Evolutionary conservation across 2,797 vertebrate genomes (phyloP), one percentile per base, ranked within the genome.

Genomic region (Holocentrus rufus): DNA sequence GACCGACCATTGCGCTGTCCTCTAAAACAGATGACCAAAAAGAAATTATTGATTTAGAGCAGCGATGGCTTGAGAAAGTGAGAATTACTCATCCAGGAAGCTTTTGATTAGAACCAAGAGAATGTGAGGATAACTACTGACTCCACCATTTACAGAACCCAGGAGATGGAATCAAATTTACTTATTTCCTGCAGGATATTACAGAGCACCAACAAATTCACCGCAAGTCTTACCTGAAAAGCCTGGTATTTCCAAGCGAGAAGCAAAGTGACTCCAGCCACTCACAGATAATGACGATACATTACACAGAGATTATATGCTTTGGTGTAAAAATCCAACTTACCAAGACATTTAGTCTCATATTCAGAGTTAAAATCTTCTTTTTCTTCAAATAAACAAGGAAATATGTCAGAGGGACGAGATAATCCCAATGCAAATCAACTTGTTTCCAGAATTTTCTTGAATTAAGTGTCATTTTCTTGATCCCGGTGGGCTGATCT

Each of bases 121-220:
- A 56, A 64, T 62, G 75, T 77, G 80, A 79, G 71, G 72, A 36
- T 73, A 80, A 66, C 31, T 62, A 63, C 72, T 52, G 47, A 68
- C 47, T 81, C 61, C 63, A 71, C 76, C 20, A 76, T 84, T 79
- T 85, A 81, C 73, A 71, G 73, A 73, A 14, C 15, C 36, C 56
- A 65, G 34, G 15, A 81, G 49, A 60, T 79, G 71, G 64, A 64
- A 77, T 81, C 66, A 67, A 39, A 77, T 83, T 77, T 74, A 11
- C 27, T 77, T 52, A 79, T 76, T 79, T 66, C 53, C 60, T 17
- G 0, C 69, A 62, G 65, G 67, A 76, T 78, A 74, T 69, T 76
- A 61, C 46, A 10, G 22, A 25, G 56, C 74, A 78, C 74, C 59
- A 55, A 39, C 47, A 62, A 56, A 67, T 64, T 56, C 23, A 30